A percentile compares a stretch with the other conserved stretches of the same genome.
Conservation (phyloP, 64 coral and sea anemone genomes). For the Stylophora pistillata region DNA sequence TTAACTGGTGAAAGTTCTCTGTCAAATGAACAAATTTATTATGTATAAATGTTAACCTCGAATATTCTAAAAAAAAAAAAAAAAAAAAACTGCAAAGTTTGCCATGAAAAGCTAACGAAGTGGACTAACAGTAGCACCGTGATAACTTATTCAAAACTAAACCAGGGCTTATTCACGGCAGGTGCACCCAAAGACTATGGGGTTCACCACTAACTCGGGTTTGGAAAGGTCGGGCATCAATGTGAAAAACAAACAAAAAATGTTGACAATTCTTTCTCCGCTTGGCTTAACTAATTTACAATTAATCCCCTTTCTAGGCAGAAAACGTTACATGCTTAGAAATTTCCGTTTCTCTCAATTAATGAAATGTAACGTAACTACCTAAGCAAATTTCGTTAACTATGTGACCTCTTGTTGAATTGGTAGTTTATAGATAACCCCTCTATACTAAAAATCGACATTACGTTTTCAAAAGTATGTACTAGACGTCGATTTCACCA, state of each 20-base stretch:
- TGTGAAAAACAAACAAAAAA: neutral
- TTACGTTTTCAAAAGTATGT: too few relatives aligned
- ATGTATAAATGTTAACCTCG: neutral
- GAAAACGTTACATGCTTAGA: too few relatives aligned
- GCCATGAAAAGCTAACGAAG: neutral
- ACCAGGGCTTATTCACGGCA: too few relatives aligned
- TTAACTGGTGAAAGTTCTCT: neutral
- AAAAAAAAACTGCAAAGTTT: constrained; percentile 8
- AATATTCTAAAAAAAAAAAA: neutral
- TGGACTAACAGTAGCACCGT: neutral
- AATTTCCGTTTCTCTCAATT: too few relatives aligned
- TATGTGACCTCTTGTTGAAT: too few relatives aligned
- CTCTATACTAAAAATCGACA: too few relatives aligned
- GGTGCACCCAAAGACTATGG: neutral
- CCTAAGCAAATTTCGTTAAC: too few relatives aligned
- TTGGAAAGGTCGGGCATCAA: neutral
- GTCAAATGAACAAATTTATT: constrained; percentile 14
- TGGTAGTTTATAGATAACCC: too few relatives aligned
- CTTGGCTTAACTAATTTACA: too few relatives aligned
- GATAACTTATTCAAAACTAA: neutral
- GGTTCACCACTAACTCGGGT: neutral
- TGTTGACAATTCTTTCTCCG: neutral
- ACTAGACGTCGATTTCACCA: too few relatives aligned
- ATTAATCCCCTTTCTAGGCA: too few relatives aligned
- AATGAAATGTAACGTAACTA: too few relatives aligned